phyloP scores from a whole-genome alignment of 2,888 invertebrate genomes.

The Oxytorus armatus region DNA sequence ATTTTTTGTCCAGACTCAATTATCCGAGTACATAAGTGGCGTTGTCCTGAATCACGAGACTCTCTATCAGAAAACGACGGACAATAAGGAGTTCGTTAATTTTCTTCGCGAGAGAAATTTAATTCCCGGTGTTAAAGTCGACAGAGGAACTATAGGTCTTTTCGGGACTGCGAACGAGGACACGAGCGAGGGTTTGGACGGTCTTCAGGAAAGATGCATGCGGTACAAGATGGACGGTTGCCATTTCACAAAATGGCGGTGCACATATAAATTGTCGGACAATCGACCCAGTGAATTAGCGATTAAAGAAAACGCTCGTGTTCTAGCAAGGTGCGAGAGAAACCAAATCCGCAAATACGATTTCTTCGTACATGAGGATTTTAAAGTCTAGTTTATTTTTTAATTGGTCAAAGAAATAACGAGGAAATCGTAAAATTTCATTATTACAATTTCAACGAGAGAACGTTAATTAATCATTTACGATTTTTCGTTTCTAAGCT shows the following conservation, averaged over 20 bases:
- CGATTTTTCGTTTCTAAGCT: too few relatives aligned
- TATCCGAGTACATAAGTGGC: constrained; percentile 87
- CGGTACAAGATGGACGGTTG: constrained; percentile 88
- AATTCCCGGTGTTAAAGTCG: constrained; percentile 88
- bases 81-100: constrained; percentile 86
- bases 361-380: too few relatives aligned
- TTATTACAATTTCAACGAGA: neutral
- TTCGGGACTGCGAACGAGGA: constrained; percentile 87
- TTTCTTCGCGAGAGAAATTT: constrained; percentile 85
- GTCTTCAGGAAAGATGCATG: constrained; percentile 86
- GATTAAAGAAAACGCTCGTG: constrained; percentile 87
- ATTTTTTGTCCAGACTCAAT: constrained; percentile 68
- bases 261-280: constrained; percentile 86
- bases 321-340: constrained; percentile 85
- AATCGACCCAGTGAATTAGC: constrained; percentile 87
- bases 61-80: constrained; percentile 87
- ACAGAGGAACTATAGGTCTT: constrained; percentile 88
- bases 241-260: constrained; percentile 89
- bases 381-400: too few relatives aligned
- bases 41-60: constrained; percentile 90
- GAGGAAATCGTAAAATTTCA: too few relatives aligned
- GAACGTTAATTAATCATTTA: neutral
- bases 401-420: too few relatives aligned
- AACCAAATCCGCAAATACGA: too few relatives aligned
- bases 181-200: constrained; percentile 88